Conservation (phyloP, 2,797 vertebrate genomes). For the Halcyon smyrnensis region DNA sequence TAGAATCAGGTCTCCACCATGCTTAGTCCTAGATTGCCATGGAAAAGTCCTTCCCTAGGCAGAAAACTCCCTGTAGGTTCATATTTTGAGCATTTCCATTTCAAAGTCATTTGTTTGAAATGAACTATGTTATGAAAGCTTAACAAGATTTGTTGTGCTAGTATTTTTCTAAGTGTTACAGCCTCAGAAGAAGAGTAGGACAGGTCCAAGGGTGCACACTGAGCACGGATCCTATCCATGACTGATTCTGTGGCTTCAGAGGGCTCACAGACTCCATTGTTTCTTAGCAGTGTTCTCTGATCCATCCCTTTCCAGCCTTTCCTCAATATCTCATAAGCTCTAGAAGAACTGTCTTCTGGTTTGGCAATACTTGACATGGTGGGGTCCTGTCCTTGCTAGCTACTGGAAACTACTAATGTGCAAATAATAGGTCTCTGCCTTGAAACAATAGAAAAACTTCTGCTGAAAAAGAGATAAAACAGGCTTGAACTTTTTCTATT, state of each 20-base stretch:
- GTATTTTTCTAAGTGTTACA: background rate
- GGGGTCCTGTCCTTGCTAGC: background rate
- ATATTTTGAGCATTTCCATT: background rate
- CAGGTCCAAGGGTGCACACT: background rate
- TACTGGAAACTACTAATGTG: background rate
- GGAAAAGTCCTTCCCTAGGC: background rate
- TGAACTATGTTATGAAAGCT: background rate
- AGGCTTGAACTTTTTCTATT: background rate
- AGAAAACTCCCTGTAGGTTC: background rate
- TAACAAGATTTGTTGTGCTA: background rate
- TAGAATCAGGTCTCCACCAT: background rate
- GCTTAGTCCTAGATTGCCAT: background rate
- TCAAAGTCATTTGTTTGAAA: background rate
- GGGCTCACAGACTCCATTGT: accelerated
- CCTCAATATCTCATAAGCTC: background rate
- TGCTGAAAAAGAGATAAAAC: background rate
- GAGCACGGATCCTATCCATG: background rate
- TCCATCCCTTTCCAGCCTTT: background rate
- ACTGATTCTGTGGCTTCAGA: background rate
- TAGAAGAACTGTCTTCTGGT: background rate
- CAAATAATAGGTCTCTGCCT: background rate
- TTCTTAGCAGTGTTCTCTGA: background rate
- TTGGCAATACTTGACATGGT: background rate
- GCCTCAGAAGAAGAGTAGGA: background rate
- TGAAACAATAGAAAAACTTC: background rate